These are phyloP conservation scores for Anthopleura sola DNA, from an alignment of 64 coral and sea anemone species.

Conservation along the genomic window DNA sequence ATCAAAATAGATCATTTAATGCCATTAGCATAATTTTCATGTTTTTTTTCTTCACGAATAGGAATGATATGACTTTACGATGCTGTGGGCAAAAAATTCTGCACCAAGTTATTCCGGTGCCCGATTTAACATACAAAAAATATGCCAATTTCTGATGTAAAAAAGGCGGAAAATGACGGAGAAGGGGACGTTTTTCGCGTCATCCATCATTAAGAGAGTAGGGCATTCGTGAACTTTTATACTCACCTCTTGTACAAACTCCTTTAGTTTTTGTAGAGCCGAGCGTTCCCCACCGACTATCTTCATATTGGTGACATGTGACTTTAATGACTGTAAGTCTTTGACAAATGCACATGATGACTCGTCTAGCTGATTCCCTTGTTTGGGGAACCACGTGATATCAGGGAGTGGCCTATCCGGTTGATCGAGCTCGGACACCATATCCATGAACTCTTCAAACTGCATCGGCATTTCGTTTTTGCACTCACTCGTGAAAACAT, in stretches of 20 bases:
- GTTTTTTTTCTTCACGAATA: too few relatives aligned
- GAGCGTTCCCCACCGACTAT: not conserved
- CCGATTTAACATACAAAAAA: too few relatives aligned
- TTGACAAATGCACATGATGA: not conserved
- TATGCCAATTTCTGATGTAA: too few relatives aligned
- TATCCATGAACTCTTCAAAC: constrained; percentile 38
- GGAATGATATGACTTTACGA: too few relatives aligned
- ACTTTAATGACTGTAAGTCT: not conserved
- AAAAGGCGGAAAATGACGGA: too few relatives aligned
- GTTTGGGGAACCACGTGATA: not conserved
- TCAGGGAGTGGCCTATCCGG: constrained; percentile 11
- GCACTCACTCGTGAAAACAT: not conserved
- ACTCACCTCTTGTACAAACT: constrained; percentile 3
- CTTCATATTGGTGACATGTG: not conserved
- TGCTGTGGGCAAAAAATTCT: too few relatives aligned
- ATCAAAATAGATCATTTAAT: not conserved
- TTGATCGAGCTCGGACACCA: constrained; percentile 13
- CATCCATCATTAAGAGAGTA: too few relatives aligned
- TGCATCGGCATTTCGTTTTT: constrained; percentile 4
- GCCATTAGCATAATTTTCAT: too few relatives aligned
- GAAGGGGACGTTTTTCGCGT: too few relatives aligned
- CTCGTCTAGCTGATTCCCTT: not conserved
- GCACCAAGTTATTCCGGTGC: too few relatives aligned
- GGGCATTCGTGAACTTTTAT: not conserved
- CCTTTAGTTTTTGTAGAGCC: not conserved